phyloP scores from a whole-genome alignment of 1,140 invertebrate species.

The Euglossa dilemma region DNA sequence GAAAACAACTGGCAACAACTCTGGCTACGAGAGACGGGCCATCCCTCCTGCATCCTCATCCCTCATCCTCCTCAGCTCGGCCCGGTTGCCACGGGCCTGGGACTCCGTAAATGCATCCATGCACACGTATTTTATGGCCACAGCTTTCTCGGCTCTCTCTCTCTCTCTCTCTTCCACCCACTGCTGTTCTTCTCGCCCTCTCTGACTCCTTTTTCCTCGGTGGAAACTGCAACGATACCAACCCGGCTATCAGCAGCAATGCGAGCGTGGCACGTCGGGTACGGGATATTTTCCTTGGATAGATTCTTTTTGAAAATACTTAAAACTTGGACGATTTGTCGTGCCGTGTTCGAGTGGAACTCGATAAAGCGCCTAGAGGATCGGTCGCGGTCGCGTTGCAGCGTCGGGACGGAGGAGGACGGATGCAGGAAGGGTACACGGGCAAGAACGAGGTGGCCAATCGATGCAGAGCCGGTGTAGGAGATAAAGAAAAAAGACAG shows the following conservation, averaged over 20 bases:
- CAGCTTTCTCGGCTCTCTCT: constrained; percentile 57
- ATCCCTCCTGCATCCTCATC: constrained; percentile 35
- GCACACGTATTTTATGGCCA: constrained; percentile 75
- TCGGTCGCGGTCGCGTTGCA: constrained; percentile 55
- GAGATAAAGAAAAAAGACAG: constrained; percentile 40
- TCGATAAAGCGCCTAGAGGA: constrained; percentile 64
- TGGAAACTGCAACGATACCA: neutral
- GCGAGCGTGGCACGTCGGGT: neutral
- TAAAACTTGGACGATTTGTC: constrained; percentile 76
- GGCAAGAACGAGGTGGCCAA: constrained; percentile 23
- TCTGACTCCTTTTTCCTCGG: too few relatives aligned
- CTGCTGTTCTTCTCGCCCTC: neutral
- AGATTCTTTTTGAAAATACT: constrained; percentile 75
- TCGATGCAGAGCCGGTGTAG: constrained; percentile 40
- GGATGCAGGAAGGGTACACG: neutral
- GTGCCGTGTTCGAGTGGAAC: constrained; percentile 62
- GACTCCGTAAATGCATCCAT: constrained; percentile 73
- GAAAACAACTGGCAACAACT: constrained; percentile 72
- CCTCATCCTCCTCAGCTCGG: constrained; percentile 37
- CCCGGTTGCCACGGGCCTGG: constrained; percentile 31
- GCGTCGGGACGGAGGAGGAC: constrained; percentile 34
- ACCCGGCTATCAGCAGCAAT: constrained; percentile 13
- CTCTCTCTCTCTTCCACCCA: neutral
- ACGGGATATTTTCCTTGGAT: constrained; percentile 67
- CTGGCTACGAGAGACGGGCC: constrained; percentile 18